Base-by-base conservation (phyloP, 2,888 invertebrate species). In the Drosophila antonietae region DNA sequence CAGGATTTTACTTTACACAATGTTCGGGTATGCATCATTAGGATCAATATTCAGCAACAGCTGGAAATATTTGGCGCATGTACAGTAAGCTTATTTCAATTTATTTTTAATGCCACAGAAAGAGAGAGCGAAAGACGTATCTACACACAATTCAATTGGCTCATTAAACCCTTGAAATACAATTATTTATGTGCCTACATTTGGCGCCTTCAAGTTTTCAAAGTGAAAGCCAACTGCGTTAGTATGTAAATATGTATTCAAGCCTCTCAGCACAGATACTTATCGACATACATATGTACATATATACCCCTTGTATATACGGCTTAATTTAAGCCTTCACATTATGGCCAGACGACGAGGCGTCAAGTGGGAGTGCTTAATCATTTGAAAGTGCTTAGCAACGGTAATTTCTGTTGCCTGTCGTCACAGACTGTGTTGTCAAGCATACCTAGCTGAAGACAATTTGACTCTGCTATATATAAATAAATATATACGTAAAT, bases 81-180 rank as follows among this genome's bases (percentile, higher is more conserved):
- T 60, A 51, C 63, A 66, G n/a, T 60, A 62, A 62, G 80, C 74
- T 80, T 72, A 72, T 76, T 77, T 68, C 61, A 80, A 81, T 83
- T 83, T 81, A 74, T 68, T 62, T 58, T 60, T 61, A 68, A 52
- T 44, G 53, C 61, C 55, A 46, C 12, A n/a, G 28, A 28, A 5
- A 28, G 28, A 28, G 28, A 28, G 28, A 28, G 28, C 6, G 28
- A 28, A 6, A 37, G 0, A 52, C 35, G 37, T 7, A 18, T 28
- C 18, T n/a, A 35, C 51, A 52, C 20, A 39, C 23, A 41, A 55
- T 60, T 68, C 71, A 63, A 81, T 68, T 68, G 76, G 70, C 69
- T 78, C 81, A 84, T 82, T 83, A 78, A 83, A 84, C 81, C 81
- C 67, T 82, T 85, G 78, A 88, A 78, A 85, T 73, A 73, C 83